phyloP scores from a whole-genome alignment of 2,113 vertebrate genomes.

The Chascanopsetta lugubris region DNA sequence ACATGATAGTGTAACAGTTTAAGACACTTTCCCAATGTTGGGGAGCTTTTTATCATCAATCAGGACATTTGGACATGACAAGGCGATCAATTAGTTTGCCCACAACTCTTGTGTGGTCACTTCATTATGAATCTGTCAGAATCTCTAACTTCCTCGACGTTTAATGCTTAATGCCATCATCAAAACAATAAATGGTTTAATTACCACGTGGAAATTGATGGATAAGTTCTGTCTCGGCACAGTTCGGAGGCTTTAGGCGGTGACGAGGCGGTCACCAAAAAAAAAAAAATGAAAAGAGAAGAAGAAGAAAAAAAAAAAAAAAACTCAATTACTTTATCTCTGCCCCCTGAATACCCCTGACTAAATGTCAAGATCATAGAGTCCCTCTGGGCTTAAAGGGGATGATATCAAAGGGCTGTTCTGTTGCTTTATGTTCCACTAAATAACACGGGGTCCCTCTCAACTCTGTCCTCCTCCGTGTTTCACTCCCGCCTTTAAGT shows the following conservation, averaged over 20 bases:
- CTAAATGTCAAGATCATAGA: slow-evolving; percentile 86
- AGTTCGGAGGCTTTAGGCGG: slow-evolving; percentile 53
- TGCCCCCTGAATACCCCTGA: slow-evolving; percentile 73
- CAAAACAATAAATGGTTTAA: slow-evolving; percentile 58
- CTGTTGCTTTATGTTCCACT: slow-evolving; percentile 79
- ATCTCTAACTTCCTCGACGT: slow-evolving; percentile 56
- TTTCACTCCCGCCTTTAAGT: slow-evolving; percentile 76
- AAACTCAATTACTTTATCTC: slow-evolving; percentile 79
- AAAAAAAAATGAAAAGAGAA: slow-evolving; percentile 24
- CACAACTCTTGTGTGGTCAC: slow-evolving; percentile 73
- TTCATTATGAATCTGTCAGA: slow-evolving; percentile 66
- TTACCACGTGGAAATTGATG: slow-evolving; percentile 35
- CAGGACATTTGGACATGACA: slow-evolving; percentile 59
- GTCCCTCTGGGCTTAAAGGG: slow-evolving; percentile 76
- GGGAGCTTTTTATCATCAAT: slow-evolving; percentile 62
- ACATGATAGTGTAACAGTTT: slow-evolving; percentile 56
- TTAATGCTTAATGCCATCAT: slow-evolving; percentile 50
- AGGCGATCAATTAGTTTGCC: slow-evolving; percentile 62
- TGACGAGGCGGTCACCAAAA: slow-evolving; percentile 58
- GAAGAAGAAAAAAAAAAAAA: slow-evolving; percentile 23
- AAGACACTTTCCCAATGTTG: slow-evolving; percentile 55
- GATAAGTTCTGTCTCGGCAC: slow-evolving; percentile 51
- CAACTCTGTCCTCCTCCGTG: slow-evolving; percentile 72
- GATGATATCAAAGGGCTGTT: slow-evolving; percentile 80
- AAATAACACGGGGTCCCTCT: slow-evolving; percentile 80